Evolutionary conservation across 2,797 vertebrate genomes (phyloP).

Genomic region (Setipinna tenuifilis): DNA sequence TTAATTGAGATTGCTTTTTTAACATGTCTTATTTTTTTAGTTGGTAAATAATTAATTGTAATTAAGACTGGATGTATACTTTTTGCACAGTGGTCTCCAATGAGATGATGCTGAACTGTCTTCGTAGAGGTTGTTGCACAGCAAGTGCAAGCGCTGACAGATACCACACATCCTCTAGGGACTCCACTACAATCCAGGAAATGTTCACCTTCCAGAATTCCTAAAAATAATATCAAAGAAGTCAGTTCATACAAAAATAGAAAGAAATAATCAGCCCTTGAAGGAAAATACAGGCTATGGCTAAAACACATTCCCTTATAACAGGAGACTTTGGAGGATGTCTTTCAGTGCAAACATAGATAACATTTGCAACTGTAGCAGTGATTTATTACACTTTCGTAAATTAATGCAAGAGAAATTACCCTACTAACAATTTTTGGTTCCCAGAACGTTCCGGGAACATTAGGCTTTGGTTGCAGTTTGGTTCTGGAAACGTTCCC

Average conservation of each 20-base stretch:
- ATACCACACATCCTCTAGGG: constrained; percentile 76
- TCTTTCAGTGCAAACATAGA: background rate
- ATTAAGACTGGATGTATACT: constrained; percentile 66
- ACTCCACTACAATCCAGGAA: constrained; percentile 74
- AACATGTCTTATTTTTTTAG: background rate
- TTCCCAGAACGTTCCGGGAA: too few species aligned
- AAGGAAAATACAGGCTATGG: too few species aligned
- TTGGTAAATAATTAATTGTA: background rate
- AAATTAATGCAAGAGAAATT: too few species aligned
- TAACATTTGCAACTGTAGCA: too few species aligned
- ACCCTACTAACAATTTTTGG: too few species aligned
- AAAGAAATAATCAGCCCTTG: background rate
- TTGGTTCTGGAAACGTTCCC: too few species aligned
- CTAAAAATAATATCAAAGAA: constrained; percentile 60
- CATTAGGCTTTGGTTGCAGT: too few species aligned
- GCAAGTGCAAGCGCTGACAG: constrained; percentile 72
- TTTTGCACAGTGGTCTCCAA: constrained; percentile 75
- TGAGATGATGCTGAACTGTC: constrained; percentile 78
- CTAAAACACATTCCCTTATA: background rate
- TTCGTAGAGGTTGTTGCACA: constrained; percentile 77
- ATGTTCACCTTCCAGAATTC: constrained; percentile 82
- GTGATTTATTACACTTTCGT: too few species aligned
- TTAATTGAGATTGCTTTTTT: background rate
- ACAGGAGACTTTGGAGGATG: background rate
- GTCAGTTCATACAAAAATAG: background rate